Evolutionary conservation across 92 coral and sea anemone genomes (phyloP).

Genomic region (Epizoanthus scotinus): DNA sequence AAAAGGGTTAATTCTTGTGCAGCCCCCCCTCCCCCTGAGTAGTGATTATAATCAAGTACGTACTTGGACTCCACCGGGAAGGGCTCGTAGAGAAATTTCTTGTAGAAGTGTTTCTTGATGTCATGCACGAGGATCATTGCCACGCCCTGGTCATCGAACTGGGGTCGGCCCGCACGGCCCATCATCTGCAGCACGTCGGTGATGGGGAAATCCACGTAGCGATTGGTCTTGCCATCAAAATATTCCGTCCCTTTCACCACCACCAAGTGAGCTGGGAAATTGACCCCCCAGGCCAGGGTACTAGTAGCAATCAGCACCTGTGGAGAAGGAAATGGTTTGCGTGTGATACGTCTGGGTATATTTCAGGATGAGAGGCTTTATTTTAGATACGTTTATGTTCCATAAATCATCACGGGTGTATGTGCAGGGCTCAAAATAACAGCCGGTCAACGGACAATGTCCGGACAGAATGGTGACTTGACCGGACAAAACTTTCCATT

Average conservation of each 20-base stretch:
- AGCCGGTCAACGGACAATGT: too few species aligned
- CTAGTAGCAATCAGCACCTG: slow-evolving; percentile 95
- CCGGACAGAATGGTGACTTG: too few species aligned
- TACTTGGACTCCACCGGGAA: slow-evolving; percentile 99
- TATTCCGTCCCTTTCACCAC: slow-evolving; percentile 97
- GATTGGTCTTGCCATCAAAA: slow-evolving; percentile 89
- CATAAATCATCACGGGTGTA: neutral
- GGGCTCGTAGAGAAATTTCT: slow-evolving; percentile 96
- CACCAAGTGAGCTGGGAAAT: slow-evolving; percentile 97
- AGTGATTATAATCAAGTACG: neutral
- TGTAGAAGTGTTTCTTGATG: slow-evolving; percentile 97
- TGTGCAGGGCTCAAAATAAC: too few species aligned
- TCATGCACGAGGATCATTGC: slow-evolving; percentile 98
- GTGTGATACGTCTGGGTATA: too few species aligned
- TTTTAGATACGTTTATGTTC: neutral
- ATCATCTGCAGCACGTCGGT: slow-evolving; percentile 99
- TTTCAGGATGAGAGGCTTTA: too few species aligned
- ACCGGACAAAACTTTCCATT: too few species aligned
- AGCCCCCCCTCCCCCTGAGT: too few species aligned
- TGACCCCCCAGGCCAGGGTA: slow-evolving; percentile 99
- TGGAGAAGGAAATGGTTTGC: neutral
- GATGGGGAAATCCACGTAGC: slow-evolving; percentile 98
- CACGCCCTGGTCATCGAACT: slow-evolving; percentile 97
- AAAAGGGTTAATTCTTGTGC: too few species aligned
- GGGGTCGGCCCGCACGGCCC: slow-evolving; percentile 99